Evolutionary conservation across 2,888 invertebrate genomes (phyloP).

Genomic region (Heliconius ethilla): DNA sequence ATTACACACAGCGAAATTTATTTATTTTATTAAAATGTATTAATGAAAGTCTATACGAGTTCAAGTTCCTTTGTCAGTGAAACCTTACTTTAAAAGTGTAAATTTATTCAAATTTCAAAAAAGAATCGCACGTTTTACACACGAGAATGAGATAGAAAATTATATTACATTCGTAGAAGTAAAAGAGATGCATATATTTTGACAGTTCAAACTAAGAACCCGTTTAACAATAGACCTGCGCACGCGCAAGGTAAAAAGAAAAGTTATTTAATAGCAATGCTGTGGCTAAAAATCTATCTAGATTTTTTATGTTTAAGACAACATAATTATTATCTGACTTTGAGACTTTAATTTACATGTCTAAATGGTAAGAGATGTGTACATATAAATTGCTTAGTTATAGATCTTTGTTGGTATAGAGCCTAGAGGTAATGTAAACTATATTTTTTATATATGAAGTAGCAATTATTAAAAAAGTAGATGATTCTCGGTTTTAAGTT

Average conservation of each 20-base stretch:
- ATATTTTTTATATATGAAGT: not conserved
- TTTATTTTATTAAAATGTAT: conserved; percentile 18
- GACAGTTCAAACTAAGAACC: conserved; percentile 49
- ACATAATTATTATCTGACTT: conserved; percentile 22
- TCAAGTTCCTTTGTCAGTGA: conserved; percentile 63
- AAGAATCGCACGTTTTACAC: conserved; percentile 61
- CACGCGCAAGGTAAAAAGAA: conserved; percentile 47
- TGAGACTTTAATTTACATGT: conserved; percentile 18
- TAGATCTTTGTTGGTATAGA: not conserved
- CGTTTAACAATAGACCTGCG: conserved; percentile 68
- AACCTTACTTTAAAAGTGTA: conserved; percentile 75
- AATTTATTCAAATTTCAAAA: conserved; percentile 79
- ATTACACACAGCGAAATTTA: not conserved
- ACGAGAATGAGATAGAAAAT: conserved; percentile 48
- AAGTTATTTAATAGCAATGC: conserved; percentile 43
- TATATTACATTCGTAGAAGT: not conserved
- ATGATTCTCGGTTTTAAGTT: too few species aligned
- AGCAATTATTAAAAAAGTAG: too few species aligned
- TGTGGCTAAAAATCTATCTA: conserved; percentile 35
- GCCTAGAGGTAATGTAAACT: not conserved
- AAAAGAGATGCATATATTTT: conserved; percentile 40
- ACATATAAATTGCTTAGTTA: conserved; percentile 16
- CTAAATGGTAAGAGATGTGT: not conserved
- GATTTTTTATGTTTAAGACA: conserved; percentile 24
- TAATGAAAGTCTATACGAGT: conserved; percentile 51